Evolutionary conservation across 2,797 vertebrate genomes (phyloP).

Genomic region (Tamandua tetradactyla): DNA sequence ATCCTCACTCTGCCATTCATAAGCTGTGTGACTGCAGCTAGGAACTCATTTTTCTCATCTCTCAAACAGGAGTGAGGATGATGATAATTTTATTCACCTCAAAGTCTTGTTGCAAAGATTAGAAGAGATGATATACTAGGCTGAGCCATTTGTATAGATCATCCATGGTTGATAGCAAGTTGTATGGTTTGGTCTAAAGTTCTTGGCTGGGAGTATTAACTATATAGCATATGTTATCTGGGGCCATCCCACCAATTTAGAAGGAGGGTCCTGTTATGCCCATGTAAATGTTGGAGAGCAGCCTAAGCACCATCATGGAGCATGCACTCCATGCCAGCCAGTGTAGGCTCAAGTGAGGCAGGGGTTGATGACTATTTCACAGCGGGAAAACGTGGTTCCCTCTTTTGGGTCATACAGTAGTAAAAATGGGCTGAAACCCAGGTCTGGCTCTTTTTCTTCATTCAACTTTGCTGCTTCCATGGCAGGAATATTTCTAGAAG

Average conservation of each 20-base stretch:
- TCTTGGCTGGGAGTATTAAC: neutral
- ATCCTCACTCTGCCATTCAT: neutral
- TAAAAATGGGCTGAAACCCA: neutral
- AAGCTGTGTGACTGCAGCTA: neutral
- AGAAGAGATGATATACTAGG: neutral
- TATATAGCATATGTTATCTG: no score
- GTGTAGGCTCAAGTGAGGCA: no score
- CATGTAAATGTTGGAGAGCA: neutral
- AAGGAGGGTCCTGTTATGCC: neutral
- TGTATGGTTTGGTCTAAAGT: neutral
- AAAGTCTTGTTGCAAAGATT: neutral
- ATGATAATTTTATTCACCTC: neutral
- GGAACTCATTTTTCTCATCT: neutral
- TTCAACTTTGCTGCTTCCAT: neutral
- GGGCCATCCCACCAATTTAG: neutral
- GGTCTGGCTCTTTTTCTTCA: neutral
- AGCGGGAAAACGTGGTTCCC: neutral
- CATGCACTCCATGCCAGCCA: neutral
- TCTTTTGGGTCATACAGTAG: rapidly evolving
- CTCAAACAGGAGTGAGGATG: rapidly evolving
- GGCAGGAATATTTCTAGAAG: neutral
- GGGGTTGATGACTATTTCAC: neutral
- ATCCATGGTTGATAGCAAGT: neutral
- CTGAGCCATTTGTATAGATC: neutral
- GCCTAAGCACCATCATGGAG: neutral